Evolutionary conservation across 2,113 vertebrate genomes (phyloP), one percentile per base, ranked within the genome.

Genomic region (Ariopsis seemanni): DNA sequence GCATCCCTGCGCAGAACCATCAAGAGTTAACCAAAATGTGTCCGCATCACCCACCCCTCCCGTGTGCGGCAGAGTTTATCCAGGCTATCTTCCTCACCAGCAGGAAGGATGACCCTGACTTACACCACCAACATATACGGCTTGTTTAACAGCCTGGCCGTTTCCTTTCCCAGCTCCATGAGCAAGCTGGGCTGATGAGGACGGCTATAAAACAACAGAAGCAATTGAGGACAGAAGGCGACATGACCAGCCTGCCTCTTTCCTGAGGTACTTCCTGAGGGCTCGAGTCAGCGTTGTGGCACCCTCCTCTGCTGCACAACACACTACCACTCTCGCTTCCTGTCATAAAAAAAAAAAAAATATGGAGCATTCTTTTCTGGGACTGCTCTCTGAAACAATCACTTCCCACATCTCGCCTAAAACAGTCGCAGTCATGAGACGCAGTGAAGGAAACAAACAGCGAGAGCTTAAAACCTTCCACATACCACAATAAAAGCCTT

Each of bases 51-150:
- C 55, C 10, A n/a, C 58, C 53, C 78, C n/a, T 58, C 60, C n/a
- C 10, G 52, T 71, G 74, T 86, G 25, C 74, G 69, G 84, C 71
- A 60, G 8, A 58, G 60, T 84, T 89, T 87, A 89, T 53, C 82
- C 65, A 80, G 50, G 88, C 85, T 74, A 82, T 90, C 85, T 84
- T 67, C 85, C 69, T 57, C 78, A 85, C 55, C 86, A 86, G 69
- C 89, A 91, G 91, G 90, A 90, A 89, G 88, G 90, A 90, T 86
- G 85, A 87, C 85, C 87, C 83, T 57, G 63, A 83, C 85, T 89
- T 84, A 80, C 86, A 86, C 86, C 65, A 84, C 77, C 82, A 86
- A 86, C 89, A 89, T 84, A 85, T 84, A 84, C 71, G 34, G 88
- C 86, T 87, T 85, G 88, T 90, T 90, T 85, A 91, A 89, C 89